These are phyloP conservation scores for Ciconia nigra DNA, from an alignment of 2,797 vertebrate species.

Conservation along the genomic window DNA sequence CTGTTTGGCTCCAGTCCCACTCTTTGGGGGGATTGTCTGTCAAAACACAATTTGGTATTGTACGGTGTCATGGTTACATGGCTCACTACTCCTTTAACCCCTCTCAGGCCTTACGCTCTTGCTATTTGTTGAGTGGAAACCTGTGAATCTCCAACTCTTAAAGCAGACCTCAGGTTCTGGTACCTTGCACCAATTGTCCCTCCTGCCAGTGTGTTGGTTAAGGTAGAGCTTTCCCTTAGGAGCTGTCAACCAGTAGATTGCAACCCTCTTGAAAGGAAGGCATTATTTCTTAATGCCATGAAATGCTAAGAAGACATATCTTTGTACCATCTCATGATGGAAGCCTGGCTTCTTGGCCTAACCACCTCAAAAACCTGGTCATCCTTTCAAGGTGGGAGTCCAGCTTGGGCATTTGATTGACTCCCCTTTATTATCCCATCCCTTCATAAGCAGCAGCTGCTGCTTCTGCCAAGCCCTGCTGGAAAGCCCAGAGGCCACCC, in stretches of 20 bases:
- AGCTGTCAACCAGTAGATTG: neutral
- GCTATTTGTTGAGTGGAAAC: neutral
- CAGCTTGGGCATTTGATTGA: neutral
- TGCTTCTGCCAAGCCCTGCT: neutral
- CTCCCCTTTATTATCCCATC: neutral
- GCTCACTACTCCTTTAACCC: constrained; percentile 5
- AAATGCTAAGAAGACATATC: neutral
- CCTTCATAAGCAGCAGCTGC: neutral
- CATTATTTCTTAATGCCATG: neutral
- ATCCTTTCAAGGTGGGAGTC: neutral
- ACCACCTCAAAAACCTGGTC: neutral
- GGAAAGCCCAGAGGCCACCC: neutral
- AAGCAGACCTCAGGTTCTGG: neutral
- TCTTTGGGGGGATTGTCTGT: constrained; percentile 48
- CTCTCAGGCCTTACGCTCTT: neutral
- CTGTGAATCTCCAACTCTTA: neutral
- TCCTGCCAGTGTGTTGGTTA: neutral
- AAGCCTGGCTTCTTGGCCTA: neutral
- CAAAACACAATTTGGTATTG: constrained; percentile 54
- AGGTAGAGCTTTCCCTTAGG: neutral
- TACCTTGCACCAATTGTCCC: neutral
- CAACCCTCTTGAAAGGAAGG: neutral
- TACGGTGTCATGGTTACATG: neutral
- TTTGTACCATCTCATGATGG: neutral
- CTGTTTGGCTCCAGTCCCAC: constrained; percentile 41